A percentile compares a stretch with the other conserved stretches of the same genome.
Conservation (phyloP, 1,140 invertebrate genomes). For the Pogonus chalceus region DNA sequence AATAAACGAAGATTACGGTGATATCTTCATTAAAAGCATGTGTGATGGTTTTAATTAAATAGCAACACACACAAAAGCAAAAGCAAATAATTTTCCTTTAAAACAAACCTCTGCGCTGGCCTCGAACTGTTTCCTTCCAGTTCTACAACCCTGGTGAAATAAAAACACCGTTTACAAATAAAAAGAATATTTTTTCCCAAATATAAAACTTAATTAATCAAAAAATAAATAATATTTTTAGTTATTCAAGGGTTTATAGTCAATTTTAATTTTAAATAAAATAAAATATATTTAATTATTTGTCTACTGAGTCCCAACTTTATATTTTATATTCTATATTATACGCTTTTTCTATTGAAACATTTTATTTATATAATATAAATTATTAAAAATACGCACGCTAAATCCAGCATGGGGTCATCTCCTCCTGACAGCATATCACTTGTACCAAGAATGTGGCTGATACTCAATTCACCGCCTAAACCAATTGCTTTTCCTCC, state of each 20-base stretch:
- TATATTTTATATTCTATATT: not conserved
- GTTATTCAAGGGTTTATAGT: slow-evolving; percentile 1
- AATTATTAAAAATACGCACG: slow-evolving; percentile 29
- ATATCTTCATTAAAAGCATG: too few species aligned
- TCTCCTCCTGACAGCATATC: slow-evolving; percentile 55
- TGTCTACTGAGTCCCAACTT: too few species aligned
- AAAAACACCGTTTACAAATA: slow-evolving; percentile 6
- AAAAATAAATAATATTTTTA: too few species aligned
- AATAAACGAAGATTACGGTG: too few species aligned
- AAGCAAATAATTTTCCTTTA: not conserved
- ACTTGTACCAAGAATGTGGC: slow-evolving; percentile 78
- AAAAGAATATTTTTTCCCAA: slow-evolving; percentile 9
- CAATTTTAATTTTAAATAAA: too few species aligned
- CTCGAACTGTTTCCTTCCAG: slow-evolving; percentile 49
- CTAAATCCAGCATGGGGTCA: slow-evolving; percentile 61
- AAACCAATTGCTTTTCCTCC: slow-evolving; percentile 38
- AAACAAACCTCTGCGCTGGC: slow-evolving; percentile 53
- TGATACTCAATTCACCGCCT: slow-evolving; percentile 64
- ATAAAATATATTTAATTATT: too few species aligned
- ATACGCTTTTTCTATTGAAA: not conserved
- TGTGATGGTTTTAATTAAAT: too few species aligned
- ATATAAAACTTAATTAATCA: slow-evolving; percentile 11
- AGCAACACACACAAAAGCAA: slow-evolving; percentile 2
- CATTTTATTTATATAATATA: not conserved
- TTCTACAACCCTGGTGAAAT: slow-evolving; percentile 46